phyloP scores from a whole-genome alignment of 2,888 invertebrate genomes.

The Hartigia nigra region DNA sequence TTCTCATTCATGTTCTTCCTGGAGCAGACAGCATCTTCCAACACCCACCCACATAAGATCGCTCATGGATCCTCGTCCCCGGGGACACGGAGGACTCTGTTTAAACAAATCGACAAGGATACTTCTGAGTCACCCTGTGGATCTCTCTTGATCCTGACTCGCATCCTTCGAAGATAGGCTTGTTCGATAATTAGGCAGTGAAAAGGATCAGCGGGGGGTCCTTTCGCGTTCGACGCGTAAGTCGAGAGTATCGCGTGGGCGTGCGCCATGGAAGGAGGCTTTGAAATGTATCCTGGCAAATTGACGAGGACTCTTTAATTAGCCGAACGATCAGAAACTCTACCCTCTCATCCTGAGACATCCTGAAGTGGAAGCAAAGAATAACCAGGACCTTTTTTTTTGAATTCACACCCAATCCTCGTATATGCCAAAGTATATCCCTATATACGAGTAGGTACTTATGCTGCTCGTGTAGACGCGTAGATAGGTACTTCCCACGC shows the following conservation, averaged over 20 bases:
- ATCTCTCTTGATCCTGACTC: background rate
- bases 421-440: background rate
- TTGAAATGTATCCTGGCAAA: conserved; percentile 50
- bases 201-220: conserved; percentile 52
- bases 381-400: conserved; percentile 6
- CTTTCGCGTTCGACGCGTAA: conserved; percentile 26
- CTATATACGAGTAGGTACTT: conserved; percentile 4
- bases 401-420: background rate
- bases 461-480: background rate
- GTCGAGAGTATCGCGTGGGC: conserved; percentile 37
- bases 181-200: conserved; percentile 58
- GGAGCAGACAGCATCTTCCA: background rate
- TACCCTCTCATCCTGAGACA: conserved; percentile 21
- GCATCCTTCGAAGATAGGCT: conserved; percentile 34
- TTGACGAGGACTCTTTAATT: conserved; percentile 55
- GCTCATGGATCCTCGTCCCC: background rate
- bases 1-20: background rate
- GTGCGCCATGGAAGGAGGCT: conserved; percentile 33
- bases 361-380: background rate
- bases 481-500: background rate
- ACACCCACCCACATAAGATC: background rate
- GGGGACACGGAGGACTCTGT: background rate
- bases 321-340: conserved; percentile 38
- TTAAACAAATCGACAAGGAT: background rate
- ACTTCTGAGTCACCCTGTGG: background rate